Percentiles rank a stretch among this genome's conserved stretches.
Evolutionary conservation across 2,888 invertebrate genomes (phyloP).

Genomic region (Mongoloraphidia duomilia): DNA sequence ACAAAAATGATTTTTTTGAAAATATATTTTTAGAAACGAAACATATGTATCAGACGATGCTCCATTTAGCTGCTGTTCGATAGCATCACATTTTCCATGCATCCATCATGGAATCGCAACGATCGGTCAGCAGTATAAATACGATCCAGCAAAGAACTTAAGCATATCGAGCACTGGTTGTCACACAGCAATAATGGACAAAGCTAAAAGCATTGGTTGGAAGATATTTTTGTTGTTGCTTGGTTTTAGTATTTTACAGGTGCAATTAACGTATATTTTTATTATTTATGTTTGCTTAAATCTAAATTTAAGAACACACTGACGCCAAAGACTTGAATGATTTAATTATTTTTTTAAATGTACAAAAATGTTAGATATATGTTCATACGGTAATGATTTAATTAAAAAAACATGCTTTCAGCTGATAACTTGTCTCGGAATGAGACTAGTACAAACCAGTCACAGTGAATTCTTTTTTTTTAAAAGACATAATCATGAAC

Average conservation of each 20-base stretch:
- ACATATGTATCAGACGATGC: conserved; percentile 31
- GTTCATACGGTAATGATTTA: not conserved
- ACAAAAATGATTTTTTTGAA: not conserved
- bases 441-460: conserved; percentile 7
- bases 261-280: not conserved
- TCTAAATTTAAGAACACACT: not conserved
- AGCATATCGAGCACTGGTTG: conserved; percentile 27
- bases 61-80: conserved; percentile 48
- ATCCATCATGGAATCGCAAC: conserved; percentile 42
- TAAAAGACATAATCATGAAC: conserved; percentile 18
- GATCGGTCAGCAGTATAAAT: conserved; percentile 37
- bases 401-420: not conserved
- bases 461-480: conserved; percentile 10
- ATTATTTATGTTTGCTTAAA: not conserved
- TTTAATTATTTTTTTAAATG: not conserved
- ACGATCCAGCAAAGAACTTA: conserved; percentile 31
- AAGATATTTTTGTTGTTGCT: conserved; percentile 2
- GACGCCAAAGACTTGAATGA: not conserved
- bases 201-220: conserved; percentile 24
- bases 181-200: conserved; percentile 20
- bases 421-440: conserved; percentile 1
- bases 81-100: conserved; percentile 38
- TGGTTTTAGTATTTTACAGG: conserved; percentile 5
- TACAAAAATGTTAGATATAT: not conserved
- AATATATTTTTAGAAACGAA: not conserved